phyloP scores from a whole-genome alignment of 2,888 invertebrate genomes.

The Folsomia candida region DNA sequence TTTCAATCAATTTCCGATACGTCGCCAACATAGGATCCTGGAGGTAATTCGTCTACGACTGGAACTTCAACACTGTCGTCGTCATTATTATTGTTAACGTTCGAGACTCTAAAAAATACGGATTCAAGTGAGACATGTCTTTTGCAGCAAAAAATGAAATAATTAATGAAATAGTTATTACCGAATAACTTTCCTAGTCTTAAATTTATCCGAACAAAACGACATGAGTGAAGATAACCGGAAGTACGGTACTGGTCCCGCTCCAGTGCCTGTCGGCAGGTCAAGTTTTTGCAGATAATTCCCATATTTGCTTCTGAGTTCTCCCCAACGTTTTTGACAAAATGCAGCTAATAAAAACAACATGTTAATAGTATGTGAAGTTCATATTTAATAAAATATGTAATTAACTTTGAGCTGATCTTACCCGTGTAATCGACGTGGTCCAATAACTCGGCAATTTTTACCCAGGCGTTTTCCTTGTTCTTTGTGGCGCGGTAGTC shows the following conservation, averaged over 20 bases:
- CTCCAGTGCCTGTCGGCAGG: neutral
- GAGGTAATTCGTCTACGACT: neutral
- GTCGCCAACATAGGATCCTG: neutral
- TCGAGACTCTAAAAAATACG: neutral
- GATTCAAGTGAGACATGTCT: too few relatives aligned
- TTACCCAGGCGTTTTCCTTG: neutral
- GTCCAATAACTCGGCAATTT: neutral
- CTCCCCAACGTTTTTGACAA: neutral
- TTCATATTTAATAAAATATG: neutral
- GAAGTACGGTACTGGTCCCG: neutral
- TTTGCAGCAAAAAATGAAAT: too few relatives aligned
- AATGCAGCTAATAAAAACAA: too few relatives aligned
- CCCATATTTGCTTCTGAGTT: neutral
- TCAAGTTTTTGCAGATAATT: neutral
- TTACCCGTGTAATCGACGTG: neutral
- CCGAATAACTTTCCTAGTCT: too few relatives aligned
- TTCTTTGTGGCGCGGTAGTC: neutral
- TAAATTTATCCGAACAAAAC: neutral
- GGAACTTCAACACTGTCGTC: neutral
- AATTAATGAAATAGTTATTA: too few relatives aligned
- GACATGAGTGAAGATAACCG: neutral
- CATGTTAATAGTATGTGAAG: neutral
- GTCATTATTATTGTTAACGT: neutral
- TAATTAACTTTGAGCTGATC: neutral
- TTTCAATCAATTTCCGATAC: neutral